These are phyloP conservation scores for Anoplolepis gracilipes DNA, from an alignment of 1,140 invertebrate genomes.

Conservation along the genomic window DNA sequence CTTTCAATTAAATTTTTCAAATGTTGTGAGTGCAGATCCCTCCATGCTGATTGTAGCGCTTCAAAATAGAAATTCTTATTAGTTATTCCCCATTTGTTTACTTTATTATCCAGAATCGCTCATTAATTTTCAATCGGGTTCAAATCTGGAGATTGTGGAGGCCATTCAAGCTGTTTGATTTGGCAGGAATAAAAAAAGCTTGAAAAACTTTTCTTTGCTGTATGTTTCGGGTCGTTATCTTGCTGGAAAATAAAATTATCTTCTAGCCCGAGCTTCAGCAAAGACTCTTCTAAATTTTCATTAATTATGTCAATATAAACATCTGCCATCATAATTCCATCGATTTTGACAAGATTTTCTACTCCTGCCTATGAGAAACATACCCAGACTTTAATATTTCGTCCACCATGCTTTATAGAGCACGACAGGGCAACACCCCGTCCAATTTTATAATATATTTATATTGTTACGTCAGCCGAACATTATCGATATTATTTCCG, in stretches of 20 bases:
- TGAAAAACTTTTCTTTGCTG: neutral
- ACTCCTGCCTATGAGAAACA: neutral
- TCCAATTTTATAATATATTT: no score
- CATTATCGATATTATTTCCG: no score
- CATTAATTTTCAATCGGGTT: neutral
- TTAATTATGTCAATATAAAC: neutral
- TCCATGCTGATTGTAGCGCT: neutral
- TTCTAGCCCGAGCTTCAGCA: neutral
- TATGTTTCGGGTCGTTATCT: neutral
- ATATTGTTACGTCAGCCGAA: no score
- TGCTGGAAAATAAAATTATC: neutral
- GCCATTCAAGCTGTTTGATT: neutral
- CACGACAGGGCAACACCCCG: no score
- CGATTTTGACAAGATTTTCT: neutral
- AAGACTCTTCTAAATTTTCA: neutral
- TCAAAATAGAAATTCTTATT: neutral
- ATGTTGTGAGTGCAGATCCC: neutral
- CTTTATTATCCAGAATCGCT: neutral
- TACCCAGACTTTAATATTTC: neutral
- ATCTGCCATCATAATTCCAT: neutral
- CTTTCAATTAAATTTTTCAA: neutral
- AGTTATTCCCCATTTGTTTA: neutral
- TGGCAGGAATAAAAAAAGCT: neutral
- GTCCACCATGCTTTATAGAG: neutral
- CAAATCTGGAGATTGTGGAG: neutral